These are phyloP conservation scores for Neoitamus cyanurus DNA, from an alignment of 2,888 invertebrate species.

Conservation along the genomic window DNA sequence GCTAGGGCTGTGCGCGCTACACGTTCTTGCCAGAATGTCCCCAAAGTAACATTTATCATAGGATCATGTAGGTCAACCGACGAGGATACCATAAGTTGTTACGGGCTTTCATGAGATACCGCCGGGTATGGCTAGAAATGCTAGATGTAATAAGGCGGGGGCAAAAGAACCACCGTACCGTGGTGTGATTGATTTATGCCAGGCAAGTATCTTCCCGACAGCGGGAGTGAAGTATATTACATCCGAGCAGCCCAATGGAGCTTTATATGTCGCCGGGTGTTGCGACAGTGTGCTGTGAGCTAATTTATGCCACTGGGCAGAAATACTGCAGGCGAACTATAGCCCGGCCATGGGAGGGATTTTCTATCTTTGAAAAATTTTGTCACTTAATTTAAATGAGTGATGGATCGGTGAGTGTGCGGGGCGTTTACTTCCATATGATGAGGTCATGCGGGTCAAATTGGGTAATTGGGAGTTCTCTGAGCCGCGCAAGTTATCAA, in stretches of 20 bases:
- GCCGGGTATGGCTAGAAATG: neutral
- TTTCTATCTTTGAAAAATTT: neutral
- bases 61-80: constrained; percentile 1
- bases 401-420: neutral
- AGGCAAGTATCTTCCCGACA: neutral
- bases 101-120: neutral
- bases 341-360: neutral
- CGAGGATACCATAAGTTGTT: neutral
- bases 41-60: neutral
- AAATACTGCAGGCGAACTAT: neutral
- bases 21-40: neutral
- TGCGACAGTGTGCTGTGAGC: neutral
- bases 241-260: neutral
- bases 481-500: neutral
- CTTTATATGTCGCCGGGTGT: neutral
- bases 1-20: neutral
- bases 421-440: neutral
- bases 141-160: neutral
- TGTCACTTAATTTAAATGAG: neutral
- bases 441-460: neutral
- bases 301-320: neutral
- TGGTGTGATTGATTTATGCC: neutral
- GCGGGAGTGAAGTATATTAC: neutral
- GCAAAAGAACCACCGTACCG: neutral
- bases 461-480: neutral